These are phyloP conservation scores for Myiotriccus ornatus DNA, from an alignment of 2,797 vertebrate species.

Conservation along the genomic window DNA sequence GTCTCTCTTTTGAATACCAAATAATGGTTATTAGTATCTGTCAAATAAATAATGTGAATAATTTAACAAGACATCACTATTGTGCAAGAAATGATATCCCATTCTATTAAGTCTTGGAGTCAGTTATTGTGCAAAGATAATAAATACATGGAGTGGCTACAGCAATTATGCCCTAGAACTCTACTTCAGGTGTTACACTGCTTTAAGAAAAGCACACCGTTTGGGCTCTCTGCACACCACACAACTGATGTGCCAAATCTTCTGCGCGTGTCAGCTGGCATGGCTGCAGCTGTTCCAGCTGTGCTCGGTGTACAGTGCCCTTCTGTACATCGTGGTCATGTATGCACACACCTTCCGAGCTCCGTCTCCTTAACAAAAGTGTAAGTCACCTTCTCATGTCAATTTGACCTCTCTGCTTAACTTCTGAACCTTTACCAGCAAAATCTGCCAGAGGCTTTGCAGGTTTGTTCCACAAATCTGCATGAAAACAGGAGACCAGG, in stretches of 20 bases:
- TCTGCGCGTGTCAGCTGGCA: background rate
- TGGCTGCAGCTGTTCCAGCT: background rate
- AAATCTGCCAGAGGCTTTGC: background rate
- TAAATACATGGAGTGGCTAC: slow-evolving; percentile 23
- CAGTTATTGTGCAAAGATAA: slow-evolving; percentile 38
- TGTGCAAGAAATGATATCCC: slow-evolving; percentile 38
- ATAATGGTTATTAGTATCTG: slow-evolving; percentile 51
- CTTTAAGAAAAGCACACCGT: slow-evolving; percentile 10
- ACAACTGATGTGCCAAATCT: background rate
- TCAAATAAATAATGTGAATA: slow-evolving; percentile 60
- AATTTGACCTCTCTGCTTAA: background rate
- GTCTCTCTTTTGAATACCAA: slow-evolving; percentile 36
- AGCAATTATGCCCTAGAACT: slow-evolving; percentile 44
- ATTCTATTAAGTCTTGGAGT: slow-evolving; percentile 31
- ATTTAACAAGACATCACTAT: slow-evolving; percentile 38
- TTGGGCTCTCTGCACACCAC: rapidly evolving
- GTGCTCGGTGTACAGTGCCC: background rate
- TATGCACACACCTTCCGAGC: background rate
- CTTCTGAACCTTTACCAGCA: background rate
- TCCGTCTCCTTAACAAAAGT: background rate
- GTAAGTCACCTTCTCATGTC: background rate
- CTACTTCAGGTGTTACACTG: background rate
- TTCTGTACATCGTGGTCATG: background rate
- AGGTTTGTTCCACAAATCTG: background rate
- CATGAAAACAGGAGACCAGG: background rate